phyloP scores from a whole-genome alignment of 2,888 invertebrate genomes.

The Dolomedes plantarius region DNA sequence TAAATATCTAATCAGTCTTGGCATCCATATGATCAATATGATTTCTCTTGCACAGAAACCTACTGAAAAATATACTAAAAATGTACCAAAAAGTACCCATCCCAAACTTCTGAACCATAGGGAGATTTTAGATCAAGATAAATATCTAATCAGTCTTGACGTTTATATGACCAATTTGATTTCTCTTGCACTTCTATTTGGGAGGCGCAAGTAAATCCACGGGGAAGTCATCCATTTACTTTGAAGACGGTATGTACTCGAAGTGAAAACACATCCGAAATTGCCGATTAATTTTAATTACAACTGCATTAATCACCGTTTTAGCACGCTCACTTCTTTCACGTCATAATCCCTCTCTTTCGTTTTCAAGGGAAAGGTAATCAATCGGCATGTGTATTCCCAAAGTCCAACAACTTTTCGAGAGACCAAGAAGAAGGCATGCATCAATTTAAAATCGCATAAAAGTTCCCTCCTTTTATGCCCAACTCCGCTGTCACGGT shows the following conservation, averaged over 20 bases:
- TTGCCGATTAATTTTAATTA: slow-evolving; percentile 68
- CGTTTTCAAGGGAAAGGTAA: slow-evolving; percentile 6
- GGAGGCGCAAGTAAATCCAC: background rate
- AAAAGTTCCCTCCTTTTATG: slow-evolving; percentile 50
- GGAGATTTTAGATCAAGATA: no score
- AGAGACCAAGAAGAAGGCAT: slow-evolving; percentile 20
- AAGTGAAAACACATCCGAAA: slow-evolving; percentile 25
- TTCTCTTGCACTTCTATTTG: background rate
- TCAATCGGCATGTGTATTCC: slow-evolving; percentile 63
- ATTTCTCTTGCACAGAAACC: no score
- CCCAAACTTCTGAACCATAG: no score
- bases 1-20: no score
- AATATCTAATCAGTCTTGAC: no score
- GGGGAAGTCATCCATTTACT: background rate
- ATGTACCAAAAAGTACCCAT: no score
- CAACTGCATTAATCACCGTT: slow-evolving; percentile 54
- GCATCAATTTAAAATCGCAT: slow-evolving; percentile 65
- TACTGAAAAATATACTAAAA: no score
- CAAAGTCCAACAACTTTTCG: slow-evolving; percentile 49
- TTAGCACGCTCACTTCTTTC: slow-evolving; percentile 22
- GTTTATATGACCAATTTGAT: background rate
- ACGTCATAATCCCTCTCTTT: slow-evolving; percentile 19
- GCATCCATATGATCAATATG: no score
- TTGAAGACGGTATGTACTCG: background rate
- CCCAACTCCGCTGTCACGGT: slow-evolving; percentile 50